Base-by-base conservation (phyloP, 2,113 vertebrate genomes). In the Syngnathoides biaculeatus region DNA sequence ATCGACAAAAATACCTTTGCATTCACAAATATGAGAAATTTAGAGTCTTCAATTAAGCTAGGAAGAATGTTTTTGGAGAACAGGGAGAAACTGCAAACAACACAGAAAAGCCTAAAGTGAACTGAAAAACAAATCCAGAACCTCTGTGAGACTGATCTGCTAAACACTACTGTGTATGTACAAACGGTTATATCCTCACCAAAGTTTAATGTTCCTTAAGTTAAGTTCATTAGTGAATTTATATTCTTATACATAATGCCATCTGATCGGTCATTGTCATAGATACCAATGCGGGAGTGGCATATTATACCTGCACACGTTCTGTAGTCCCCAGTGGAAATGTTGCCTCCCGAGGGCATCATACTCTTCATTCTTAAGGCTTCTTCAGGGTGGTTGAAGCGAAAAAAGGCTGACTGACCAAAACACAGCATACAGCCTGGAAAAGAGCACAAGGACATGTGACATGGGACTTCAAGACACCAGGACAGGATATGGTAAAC, bases 301-400 rank as follows among this genome's bases (percentile, higher is more conserved):
- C 2, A 6, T 22, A 24, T 10, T 1, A 47, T 79, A 84, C 82
- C 81, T 87, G 79, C 17, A 58, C 78, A 67, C 0, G 85, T 75
- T 35, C 89, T 73, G 1, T 81, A 93, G 75, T 84, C 79, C 53
- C 87, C n/a, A 0, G 78, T 70, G 0, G 90, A 80, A 75, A 84
- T 84, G 8, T 81, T 77, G 67, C 71, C 80, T 67, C 84, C 92
- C 0, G 83, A 86, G 0, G 95, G 93, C 80, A 96, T 93, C 95
- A 95, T 97, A 88, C 94, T 97, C 89, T 96, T 98, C 93, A 99
- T 98, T 91, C 93, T 92, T 90, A 93, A 92, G 73, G 97, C 97
- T 82, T 99, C 96, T 0, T 95, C 95, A 0, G 97, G 97, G 85
- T 99, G 95, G 82, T 98, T 98, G 88, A 98, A 98, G 76, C 96